Evolutionary conservation across 2,888 invertebrate species (phyloP), one percentile per base, ranked within the genome.

Genomic region (Phalera bucephala): DNA sequence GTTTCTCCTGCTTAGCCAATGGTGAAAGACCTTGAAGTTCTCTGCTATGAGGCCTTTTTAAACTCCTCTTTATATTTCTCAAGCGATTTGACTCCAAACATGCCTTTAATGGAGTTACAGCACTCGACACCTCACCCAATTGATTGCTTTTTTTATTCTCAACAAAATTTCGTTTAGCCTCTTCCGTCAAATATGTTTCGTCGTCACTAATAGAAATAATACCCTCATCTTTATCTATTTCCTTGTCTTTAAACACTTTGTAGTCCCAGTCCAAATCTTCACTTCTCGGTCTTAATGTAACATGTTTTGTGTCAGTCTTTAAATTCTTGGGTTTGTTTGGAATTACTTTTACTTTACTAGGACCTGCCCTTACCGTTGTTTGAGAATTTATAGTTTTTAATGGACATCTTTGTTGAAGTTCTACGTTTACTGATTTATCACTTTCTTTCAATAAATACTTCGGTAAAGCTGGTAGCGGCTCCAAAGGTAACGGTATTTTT

Each of bases 41-140:
- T 11, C 78, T 63, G 45, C 87, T 87, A 26, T 81, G 82, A 0
- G 85, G 86, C 32, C 85, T 69, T 38, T 77, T 86, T 0, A 86
- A 50, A 59, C 85, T 87, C 22, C 65, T 75, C 47, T 87, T 87
- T 14, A 86, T 70, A 58, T 87, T 86, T 31, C 50, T 84, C 0
- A 82, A 53, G 22, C 65, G 62, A 29, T 45, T 71, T 0, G 64
- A 57, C 35, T 80, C 73, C 22, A 75, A 45, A 19, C 32, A 38
- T 17, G 37, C 48, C 23, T 64, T 66, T 0, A 62, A 17, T 0
- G 82, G 82, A 7, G 84, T 84, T 0, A 61, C 54, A 2, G 56
- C 53, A 1, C 45, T 51, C 10, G 43, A 41, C 1, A 36, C 30
- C 5, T 59, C 59, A 1, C 40, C 54, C 0, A 64, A 33, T 30